Conservation (phyloP, 2,888 invertebrate species). For the Bruchidius siliquastri region DNA sequence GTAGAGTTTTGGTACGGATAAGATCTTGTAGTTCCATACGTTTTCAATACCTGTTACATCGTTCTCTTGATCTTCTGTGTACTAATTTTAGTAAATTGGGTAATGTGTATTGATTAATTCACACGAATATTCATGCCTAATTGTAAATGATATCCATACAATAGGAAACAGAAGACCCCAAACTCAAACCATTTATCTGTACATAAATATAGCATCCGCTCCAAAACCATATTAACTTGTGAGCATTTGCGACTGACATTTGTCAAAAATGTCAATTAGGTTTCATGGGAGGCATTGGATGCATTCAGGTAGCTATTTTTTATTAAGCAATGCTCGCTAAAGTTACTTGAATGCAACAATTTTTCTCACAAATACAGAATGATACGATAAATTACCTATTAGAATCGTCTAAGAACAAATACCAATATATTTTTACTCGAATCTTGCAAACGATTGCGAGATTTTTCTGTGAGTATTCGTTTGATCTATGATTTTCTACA, state of each 20-base stretch:
- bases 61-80: neutral
- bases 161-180: neutral
- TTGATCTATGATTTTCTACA: too few species aligned
- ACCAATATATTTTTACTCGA: neutral
- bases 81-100: conserved; percentile 3
- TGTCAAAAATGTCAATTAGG: too few species aligned
- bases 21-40: too few species aligned
- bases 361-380: neutral
- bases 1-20: too few species aligned
- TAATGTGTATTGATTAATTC: too few species aligned
- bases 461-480: too few species aligned
- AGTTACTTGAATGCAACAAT: neutral
- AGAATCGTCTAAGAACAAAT: neutral
- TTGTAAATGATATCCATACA: neutral
- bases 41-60: neutral
- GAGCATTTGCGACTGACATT: neutral
- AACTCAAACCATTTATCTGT: neutral
- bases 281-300: too few species aligned
- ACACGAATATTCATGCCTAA: neutral
- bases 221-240: neutral
- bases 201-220: neutral
- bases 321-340: too few species aligned
- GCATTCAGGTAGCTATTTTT: too few species aligned
- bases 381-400: neutral
- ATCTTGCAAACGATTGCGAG: neutral